Percentiles rank a stretch among this genome's conserved stretches.
These are phyloP conservation scores for Lutjanus campechanus DNA, from an alignment of 2,797 vertebrate species.

Conservation along the genomic window DNA sequence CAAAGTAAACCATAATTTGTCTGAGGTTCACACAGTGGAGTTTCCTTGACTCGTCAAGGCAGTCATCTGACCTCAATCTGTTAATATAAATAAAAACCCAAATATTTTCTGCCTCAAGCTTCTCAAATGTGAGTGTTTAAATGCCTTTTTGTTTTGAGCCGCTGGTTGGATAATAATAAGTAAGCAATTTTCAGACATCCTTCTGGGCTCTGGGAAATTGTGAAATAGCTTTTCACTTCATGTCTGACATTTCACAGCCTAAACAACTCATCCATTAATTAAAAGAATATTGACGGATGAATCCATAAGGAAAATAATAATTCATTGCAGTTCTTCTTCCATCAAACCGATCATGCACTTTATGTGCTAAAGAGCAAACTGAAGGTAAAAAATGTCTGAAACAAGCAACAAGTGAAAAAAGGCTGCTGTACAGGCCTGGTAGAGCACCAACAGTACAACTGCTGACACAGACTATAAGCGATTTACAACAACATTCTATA, in stretches of 20 bases:
- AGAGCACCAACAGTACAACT: not conserved
- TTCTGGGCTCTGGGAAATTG: not conserved
- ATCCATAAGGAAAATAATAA: slow-evolving; percentile 1
- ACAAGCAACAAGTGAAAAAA: not conserved
- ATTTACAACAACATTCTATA: not conserved
- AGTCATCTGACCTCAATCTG: not conserved
- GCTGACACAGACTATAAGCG: not conserved
- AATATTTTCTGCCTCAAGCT: not conserved
- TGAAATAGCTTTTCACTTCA: not conserved
- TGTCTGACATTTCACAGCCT: not conserved
- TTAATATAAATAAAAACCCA: not conserved
- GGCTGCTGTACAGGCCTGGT: not conserved
- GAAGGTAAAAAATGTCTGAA: too few species aligned
- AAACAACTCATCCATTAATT: not conserved
- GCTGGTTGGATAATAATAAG: not conserved
- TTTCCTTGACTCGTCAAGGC: not conserved
- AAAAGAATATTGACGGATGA: not conserved
- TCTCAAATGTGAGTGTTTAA: not conserved
- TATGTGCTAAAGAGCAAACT: not conserved
- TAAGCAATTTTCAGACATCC: not conserved
- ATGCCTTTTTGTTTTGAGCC: not conserved
- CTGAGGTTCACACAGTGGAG: not conserved
- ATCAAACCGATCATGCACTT: not conserved
- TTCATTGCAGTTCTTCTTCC: not conserved
- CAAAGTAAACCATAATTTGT: not conserved